Percentiles rank a stretch among this genome's conserved stretches.
phyloP scores from a whole-genome alignment of 2,797 vertebrate species.

The Gallirallus australis region DNA sequence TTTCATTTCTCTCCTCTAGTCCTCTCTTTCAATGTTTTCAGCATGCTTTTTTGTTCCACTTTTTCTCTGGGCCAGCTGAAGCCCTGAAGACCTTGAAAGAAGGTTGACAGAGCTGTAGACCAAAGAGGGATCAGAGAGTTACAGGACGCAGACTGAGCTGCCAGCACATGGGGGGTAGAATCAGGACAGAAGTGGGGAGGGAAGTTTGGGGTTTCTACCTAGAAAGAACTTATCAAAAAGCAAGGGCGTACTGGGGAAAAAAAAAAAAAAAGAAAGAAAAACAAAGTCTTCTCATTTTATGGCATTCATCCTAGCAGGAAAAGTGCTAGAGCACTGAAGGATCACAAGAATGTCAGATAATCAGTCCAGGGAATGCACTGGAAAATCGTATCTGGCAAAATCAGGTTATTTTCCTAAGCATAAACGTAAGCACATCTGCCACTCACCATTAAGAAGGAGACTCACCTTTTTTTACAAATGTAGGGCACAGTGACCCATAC shows the following conservation, averaged over 20 bases:
- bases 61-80: conserved; percentile 2
- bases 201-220: neutral
- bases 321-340: neutral
- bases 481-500: neutral
- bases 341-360: neutral
- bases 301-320: neutral
- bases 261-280: neutral
- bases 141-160: neutral
- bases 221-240: neutral
- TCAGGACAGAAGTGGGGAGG: neutral
- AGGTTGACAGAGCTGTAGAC: neutral
- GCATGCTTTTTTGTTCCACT: neutral
- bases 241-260: neutral
- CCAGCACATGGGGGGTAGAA: neutral
- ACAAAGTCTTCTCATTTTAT: neutral
- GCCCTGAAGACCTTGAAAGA: neutral
- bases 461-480: neutral
- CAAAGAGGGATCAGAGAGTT: neutral
- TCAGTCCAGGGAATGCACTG: neutral
- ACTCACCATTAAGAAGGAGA: neutral
- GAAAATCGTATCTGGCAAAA: neutral
- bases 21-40: neutral
- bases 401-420: neutral
- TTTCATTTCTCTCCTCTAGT: conserved; percentile 7
- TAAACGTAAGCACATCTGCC: neutral